phyloP scores from a whole-genome alignment of 2,113 vertebrate species.

The Forbesichthys agassizii region DNA sequence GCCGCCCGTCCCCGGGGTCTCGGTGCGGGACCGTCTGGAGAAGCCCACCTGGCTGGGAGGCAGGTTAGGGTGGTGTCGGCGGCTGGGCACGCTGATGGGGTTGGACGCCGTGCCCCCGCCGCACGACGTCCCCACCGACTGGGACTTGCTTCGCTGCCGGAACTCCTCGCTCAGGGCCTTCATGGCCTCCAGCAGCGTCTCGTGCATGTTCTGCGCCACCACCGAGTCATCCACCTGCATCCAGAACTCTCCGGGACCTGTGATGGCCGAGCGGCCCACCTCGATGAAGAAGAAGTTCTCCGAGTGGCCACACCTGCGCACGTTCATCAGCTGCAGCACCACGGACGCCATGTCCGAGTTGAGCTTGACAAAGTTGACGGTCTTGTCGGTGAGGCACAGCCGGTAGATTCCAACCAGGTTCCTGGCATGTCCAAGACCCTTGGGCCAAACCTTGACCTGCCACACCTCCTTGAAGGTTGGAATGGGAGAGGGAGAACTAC shows the following conservation, averaged over 20 bases:
- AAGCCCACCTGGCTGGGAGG: constrained; percentile 76
- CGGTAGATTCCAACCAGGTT: constrained; percentile 82
- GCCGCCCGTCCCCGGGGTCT: constrained; percentile 72
- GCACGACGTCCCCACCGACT: constrained; percentile 75
- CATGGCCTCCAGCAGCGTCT: constrained; percentile 85
- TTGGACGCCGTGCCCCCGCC: constrained; percentile 80
- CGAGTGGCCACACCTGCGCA: constrained; percentile 81
- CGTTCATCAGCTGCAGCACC: constrained; percentile 84
- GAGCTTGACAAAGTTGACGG: constrained; percentile 80
- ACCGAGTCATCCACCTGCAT: constrained; percentile 84
- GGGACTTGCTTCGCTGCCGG: constrained; percentile 80
- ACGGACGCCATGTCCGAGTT: constrained; percentile 80
- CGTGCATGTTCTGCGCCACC: constrained; percentile 85
- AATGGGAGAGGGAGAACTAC: constrained; percentile 70
- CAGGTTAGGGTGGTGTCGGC: constrained; percentile 69
- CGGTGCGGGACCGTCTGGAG: constrained; percentile 75
- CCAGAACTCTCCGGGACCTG: constrained; percentile 83
- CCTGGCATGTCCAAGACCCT: constrained; percentile 80
- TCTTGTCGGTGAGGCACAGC: constrained; percentile 82
- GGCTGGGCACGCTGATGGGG: constrained; percentile 78
- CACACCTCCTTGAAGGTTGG: constrained; percentile 84
- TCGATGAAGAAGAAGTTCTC: constrained; percentile 88
- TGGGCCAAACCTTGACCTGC: constrained; percentile 83
- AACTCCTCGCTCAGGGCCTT: constrained; percentile 84
- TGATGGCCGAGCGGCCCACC: constrained; percentile 80